Percentiles rank a stretch among this genome's conserved stretches.
Evolutionary conservation across 2,113 vertebrate species (phyloP).

Genomic region (Cettia cetti): DNA sequence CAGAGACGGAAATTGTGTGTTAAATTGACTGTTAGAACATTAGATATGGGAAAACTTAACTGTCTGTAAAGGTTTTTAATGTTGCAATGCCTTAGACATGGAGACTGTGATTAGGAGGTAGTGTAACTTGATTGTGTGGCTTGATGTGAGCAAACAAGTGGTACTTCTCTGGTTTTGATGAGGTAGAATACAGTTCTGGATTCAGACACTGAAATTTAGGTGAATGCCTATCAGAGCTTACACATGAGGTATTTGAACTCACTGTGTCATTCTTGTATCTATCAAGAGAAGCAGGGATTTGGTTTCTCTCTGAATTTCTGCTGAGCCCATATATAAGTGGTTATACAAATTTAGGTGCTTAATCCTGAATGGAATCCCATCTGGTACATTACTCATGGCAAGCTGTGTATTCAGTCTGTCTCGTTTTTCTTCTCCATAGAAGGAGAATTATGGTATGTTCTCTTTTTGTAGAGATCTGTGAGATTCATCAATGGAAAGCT

Average conservation of each 20-base stretch:
- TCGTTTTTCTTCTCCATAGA: background rate
- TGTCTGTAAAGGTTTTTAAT: background rate
- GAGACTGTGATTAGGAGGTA: background rate
- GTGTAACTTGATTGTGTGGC: background rate
- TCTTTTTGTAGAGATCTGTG: background rate
- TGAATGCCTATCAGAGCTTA: background rate
- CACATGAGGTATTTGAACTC: background rate
- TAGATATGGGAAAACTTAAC: background rate
- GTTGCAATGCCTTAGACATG: background rate
- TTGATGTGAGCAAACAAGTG: background rate
- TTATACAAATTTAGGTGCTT: background rate
- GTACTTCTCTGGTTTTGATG: background rate
- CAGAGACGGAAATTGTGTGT: background rate
- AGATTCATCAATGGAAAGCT: background rate
- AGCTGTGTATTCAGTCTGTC: background rate
- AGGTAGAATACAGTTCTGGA: background rate
- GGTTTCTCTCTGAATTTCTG: background rate
- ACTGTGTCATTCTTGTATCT: accelerated
- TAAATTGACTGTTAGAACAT: background rate
- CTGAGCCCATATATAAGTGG: background rate
- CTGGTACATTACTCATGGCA: background rate
- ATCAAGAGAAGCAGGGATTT: background rate
- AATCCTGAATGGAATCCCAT: background rate
- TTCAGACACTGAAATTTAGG: background rate
- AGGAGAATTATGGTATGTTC: background rate